These are phyloP conservation scores for Trachelus tabidus DNA, from an alignment of 2,888 invertebrate genomes.

Conservation along the genomic window DNA sequence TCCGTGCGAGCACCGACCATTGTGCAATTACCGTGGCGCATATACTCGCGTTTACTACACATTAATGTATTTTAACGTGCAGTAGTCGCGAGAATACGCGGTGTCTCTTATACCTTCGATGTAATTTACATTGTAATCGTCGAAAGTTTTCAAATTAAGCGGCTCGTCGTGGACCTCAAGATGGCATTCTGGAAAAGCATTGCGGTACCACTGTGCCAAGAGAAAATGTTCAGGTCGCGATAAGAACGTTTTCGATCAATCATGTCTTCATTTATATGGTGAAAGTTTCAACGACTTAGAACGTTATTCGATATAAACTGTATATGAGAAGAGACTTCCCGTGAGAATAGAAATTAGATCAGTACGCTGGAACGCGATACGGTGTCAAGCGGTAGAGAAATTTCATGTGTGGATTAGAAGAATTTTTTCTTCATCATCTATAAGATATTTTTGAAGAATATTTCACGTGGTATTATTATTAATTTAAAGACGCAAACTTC, in stretches of 20 bases:
- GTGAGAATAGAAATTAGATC: neutral
- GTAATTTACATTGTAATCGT: slow-evolving; percentile 44
- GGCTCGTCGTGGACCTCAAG: neutral
- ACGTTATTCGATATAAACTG: neutral
- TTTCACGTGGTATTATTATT: neutral
- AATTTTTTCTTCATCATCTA: neutral
- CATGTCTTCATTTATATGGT: neutral
- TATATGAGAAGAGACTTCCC: neutral
- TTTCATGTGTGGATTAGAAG: neutral
- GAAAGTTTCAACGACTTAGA: neutral
- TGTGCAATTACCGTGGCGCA: slow-evolving; percentile 44
- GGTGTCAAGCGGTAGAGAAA: neutral
- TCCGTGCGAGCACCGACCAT: slow-evolving; percentile 41
- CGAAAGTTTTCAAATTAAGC: slow-evolving; percentile 34
- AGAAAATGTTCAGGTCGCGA: neutral
- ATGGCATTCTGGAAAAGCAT: neutral
- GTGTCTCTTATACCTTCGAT: slow-evolving; percentile 15
- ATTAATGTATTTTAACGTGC: neutral
- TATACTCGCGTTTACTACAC: neutral
- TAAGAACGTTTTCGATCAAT: neutral
- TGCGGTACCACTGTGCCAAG: neutral
- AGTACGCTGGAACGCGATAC: neutral
- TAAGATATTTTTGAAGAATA: neutral
- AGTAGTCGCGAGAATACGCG: neutral
- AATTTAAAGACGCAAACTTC: neutral